Conservation (phyloP, 2,797 vertebrate genomes). For the Halcyon leucocephala region DNA sequence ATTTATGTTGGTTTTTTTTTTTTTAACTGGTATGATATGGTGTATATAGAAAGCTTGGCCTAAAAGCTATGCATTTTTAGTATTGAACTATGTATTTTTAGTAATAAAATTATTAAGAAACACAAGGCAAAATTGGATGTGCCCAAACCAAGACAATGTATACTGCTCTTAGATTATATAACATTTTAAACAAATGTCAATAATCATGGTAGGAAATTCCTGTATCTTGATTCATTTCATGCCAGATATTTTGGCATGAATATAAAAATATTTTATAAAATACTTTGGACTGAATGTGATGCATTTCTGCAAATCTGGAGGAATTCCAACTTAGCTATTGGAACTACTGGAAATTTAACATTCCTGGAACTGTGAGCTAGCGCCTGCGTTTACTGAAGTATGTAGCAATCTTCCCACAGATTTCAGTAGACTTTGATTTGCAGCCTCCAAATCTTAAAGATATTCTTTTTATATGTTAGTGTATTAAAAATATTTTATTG, state of each 20-base stretch:
- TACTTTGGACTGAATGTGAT: not conserved
- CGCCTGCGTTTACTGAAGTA: not conserved
- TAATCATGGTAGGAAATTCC: not conserved
- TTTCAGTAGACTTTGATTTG: not conserved
- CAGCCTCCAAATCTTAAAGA: not conserved
- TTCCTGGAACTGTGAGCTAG: not conserved
- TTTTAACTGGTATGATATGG: not conserved
- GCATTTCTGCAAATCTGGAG: not conserved
- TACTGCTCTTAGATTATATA: not conserved
- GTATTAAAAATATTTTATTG: not conserved
- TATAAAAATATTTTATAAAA: not conserved
- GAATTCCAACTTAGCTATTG: not conserved
- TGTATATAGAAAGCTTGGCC: not conserved
- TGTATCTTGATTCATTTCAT: not conserved
- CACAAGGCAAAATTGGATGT: not conserved
- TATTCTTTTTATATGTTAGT: not conserved
- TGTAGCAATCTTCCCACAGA: not conserved
- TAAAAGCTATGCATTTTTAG: not conserved
- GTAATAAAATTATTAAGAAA: not conserved
- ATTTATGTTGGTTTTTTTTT: not conserved
- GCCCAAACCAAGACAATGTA: not conserved
- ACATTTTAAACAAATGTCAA: not conserved
- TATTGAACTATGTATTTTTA: not conserved
- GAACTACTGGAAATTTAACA: slow-evolving; percentile 1
- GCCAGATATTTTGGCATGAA: not conserved